phyloP scores from a whole-genome alignment of 92 coral and sea anemone species.

The Paramuricea clavata region DNA sequence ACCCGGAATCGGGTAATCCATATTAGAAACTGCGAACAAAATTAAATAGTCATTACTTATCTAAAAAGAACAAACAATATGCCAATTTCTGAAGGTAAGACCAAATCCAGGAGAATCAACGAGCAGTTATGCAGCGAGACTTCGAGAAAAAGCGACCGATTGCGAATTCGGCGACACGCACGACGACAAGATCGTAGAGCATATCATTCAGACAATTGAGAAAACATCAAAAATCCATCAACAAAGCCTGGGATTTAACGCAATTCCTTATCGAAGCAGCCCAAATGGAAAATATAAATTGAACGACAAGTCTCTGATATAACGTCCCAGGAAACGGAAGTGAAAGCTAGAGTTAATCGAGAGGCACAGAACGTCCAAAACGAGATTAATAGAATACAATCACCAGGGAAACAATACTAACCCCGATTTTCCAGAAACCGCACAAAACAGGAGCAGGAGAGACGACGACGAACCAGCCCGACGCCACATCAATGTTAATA shows the following conservation, averaged over 20 bases:
- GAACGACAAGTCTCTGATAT: constrained; percentile 61
- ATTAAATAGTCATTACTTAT: constrained; percentile 50
- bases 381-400: constrained; percentile 28
- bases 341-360: neutral
- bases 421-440: constrained; percentile 10
- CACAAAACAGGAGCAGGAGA: constrained; percentile 47
- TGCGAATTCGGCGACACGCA: constrained; percentile 65
- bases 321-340: constrained; percentile 45
- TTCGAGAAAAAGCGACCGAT: constrained; percentile 52
- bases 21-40: constrained; percentile 56
- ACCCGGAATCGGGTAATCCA: constrained; percentile 42
- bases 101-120: constrained; percentile 18
- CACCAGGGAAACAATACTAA: constrained; percentile 10
- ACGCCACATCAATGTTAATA: neutral
- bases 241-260: no score
- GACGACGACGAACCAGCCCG: constrained; percentile 34
- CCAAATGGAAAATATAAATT: constrained; percentile 52
- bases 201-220: no score
- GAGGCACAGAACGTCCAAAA: constrained; percentile 12
- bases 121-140: constrained; percentile 38
- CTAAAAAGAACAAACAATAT: constrained; percentile 64
- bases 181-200: no score
- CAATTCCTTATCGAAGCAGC: constrained; percentile 65
- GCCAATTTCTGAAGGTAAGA: constrained; percentile 1
- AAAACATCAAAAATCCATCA: no score